phyloP scores from a whole-genome alignment of 2,888 invertebrate genomes.

The Tipula lateralis region DNA sequence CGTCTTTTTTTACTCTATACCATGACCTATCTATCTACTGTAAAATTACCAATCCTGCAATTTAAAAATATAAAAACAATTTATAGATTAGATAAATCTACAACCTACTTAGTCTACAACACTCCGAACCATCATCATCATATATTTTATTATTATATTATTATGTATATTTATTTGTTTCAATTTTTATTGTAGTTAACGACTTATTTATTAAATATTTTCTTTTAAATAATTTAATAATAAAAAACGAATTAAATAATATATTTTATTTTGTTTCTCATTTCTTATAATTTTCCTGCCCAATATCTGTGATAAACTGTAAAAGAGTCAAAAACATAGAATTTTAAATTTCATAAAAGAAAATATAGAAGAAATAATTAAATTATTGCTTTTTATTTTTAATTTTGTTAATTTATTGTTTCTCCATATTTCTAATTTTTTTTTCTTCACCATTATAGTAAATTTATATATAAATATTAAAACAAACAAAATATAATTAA shows the following conservation, averaged over 20 bases:
- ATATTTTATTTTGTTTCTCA: neutral
- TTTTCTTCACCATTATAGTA: slow-evolving; percentile 19
- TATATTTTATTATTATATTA: slow-evolving; percentile 32
- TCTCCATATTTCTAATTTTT: slow-evolving; percentile 2
- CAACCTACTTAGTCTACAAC: slow-evolving; percentile 1
- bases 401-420: slow-evolving; percentile 25
- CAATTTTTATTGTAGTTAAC: slow-evolving; percentile 29
- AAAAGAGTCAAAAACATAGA: slow-evolving; percentile 36
- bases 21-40: too few species aligned
- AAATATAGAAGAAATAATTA: slow-evolving; percentile 32
- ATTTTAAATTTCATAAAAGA: slow-evolving; percentile 32
- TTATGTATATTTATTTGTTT: slow-evolving; percentile 32
- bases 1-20: neutral
- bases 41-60: neutral
- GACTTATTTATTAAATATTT: slow-evolving; percentile 33
- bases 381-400: slow-evolving; percentile 26
- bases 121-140: slow-evolving; percentile 30
- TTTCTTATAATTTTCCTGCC: slow-evolving; percentile 45
- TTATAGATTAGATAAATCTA: neutral
- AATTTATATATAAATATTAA: neutral
- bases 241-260: neutral
- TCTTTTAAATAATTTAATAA: slow-evolving; percentile 27
- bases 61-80: slow-evolving; percentile 20
- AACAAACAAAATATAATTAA: neutral
- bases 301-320: slow-evolving; percentile 47